Base-by-base conservation (phyloP, 1,140 invertebrate genomes). In the Elymnias hypermnestra region DNA sequence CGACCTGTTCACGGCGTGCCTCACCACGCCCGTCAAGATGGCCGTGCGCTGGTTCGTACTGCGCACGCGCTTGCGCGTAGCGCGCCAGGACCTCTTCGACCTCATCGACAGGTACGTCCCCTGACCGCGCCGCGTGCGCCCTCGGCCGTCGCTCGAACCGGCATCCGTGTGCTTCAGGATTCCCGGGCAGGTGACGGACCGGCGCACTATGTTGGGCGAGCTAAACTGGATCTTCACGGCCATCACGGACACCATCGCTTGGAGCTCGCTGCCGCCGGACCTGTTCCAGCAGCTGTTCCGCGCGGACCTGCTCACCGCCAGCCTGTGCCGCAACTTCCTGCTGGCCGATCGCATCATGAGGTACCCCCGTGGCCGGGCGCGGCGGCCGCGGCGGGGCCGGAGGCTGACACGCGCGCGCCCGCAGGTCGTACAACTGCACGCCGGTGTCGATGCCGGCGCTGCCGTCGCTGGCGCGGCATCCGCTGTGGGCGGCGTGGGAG, bases 151-250 rank as follows among this genome's bases (percentile, higher is more conserved):
- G 6, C 25, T 12, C 6, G 26, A 10, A 13, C 5, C 25, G 7
- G 0, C 9, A 5, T 38, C n/a, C 3, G 10, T 6, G 7, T 18
- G 2, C 4, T 9, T 6, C 54, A 95, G 95, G 86, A 97, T 99
- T 63, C 98, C 98, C 21, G 98, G 98, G 4, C 92, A 95, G 74
- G 89, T 98, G 41, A 97, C 94, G 60, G 98, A 99, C 88, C 89
- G 98, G 21, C 90, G 97, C 63, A 99, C 98, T 15, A 97, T 99
- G 94, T 89, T 99, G 46, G 98, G 98, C 40, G 98, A 99, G 88
- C 88, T 99, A 26, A 99, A 99, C 88, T 99, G 98, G 98, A 98
- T 99, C 72, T 99, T 99, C 87, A 99, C 98, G 21, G 98, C 98
- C 4, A 99, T 99, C 41, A 99, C 98, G 1, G 98, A 99, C 81